Conservation (phyloP, 1,140 invertebrate genomes). For the Gonioctena quinquepunctata region DNA sequence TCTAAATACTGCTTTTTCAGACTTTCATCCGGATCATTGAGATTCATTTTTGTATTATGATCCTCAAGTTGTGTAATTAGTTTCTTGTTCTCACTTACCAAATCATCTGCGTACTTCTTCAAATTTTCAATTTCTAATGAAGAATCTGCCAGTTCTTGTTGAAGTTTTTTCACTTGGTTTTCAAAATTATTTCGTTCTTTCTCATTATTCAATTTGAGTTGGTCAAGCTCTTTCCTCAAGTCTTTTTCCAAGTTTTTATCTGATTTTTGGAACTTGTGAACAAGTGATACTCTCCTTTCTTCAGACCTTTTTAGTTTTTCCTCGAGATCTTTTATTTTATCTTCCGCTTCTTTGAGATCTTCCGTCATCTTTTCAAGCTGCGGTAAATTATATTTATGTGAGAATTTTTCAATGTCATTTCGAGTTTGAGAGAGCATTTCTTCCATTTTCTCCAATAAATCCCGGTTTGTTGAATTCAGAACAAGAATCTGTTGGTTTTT, state of each 20-base stretch:
- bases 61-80: not conserved
- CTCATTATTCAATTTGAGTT: conserved; percentile 1
- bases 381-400: conserved; percentile 42
- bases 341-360: conserved; percentile 37
- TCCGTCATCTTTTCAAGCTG: conserved; percentile 42
- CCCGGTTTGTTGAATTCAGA: conserved; percentile 36
- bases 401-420: conserved; percentile 40
- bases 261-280: conserved; percentile 22
- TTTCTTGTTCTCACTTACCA: conserved; percentile 12
- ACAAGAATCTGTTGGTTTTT: conserved; percentile 37
- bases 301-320: conserved; percentile 17
- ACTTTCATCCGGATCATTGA: conserved; percentile 11
- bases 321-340: conserved; percentile 30
- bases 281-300: conserved; percentile 20
- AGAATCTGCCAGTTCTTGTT: conserved; percentile 14
- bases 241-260: conserved; percentile 16
- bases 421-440: conserved; percentile 41
- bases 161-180: conserved; percentile 15
- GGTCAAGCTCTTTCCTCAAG: conserved; percentile 16
- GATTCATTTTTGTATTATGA: conserved; percentile 24
- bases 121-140: conserved; percentile 21
- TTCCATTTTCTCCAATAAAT: conserved; percentile 43
- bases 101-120: not conserved
- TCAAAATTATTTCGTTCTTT: conserved; percentile 19
- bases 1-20: conserved; percentile 28